Evolutionary conservation across 2,797 vertebrate species (phyloP), one percentile per base, ranked within the genome.

Genomic region (Neostethus bicornis): DNA sequence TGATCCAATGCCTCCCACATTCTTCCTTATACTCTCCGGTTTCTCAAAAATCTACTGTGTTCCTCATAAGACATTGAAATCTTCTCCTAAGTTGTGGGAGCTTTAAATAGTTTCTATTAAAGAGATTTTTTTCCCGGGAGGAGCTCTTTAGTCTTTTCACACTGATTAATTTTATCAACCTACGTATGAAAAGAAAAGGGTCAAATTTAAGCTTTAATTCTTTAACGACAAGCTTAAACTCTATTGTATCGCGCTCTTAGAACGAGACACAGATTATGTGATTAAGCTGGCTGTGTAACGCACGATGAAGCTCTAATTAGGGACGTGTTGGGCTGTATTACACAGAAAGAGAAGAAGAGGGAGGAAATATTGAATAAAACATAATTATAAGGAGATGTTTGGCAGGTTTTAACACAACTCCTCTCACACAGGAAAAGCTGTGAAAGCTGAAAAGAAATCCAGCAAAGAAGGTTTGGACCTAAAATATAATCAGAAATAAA

Each of bases 371-470:
- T 34, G 31, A 34, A 34, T 34, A 34, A 34, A 34, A 31, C 34
- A 46, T 34, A 39, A n/a, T 41, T 58, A 59, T 14, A 9, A 7
- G 23, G 51, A 52, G 49, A 53, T 51, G 48, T 61, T 31, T 51
- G 59, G 10, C 54, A 61, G 71, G 31, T 8, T 61, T 21, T 70
- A 69, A 83, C 43, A 2, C n/a, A 37, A 66, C 28, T 68, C 31
- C 61, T 5, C 42, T 51, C 53, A 63, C 32, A 1, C 80, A 86
- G 87, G 57, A 51, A 75, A 77, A 79, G 31, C 56, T 14, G 71
- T 67, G 35, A 77, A 77, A 49, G 49, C 68, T 12, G 76, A 79
- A 24, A 85, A 72, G 59, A 85, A 80, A 55, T 29, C 75, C 8
- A 66, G 46, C 4, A 84, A 73, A 67, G 61, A 72, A 84, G 82